A percentile compares a stretch with the other conserved stretches of the same genome.
Conservation (phyloP, 2,113 vertebrate genomes). For the Stomatorhinus ivindoensis region DNA sequence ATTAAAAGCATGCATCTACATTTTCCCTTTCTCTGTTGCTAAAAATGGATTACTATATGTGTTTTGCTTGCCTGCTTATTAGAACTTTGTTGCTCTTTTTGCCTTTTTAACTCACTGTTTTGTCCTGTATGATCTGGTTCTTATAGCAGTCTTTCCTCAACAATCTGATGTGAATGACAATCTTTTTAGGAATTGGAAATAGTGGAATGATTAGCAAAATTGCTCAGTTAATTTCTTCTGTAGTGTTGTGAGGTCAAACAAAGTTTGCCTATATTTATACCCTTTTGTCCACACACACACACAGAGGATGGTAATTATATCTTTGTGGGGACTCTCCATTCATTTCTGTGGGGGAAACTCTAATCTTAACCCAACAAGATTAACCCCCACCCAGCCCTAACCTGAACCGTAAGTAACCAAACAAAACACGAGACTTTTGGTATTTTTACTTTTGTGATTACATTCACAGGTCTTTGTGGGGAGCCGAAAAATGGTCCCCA, state of each 20-base stretch:
- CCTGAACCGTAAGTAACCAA: too few species aligned
- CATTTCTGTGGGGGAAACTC: too few species aligned
- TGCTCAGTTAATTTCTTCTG: not conserved
- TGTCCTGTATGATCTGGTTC: slow-evolving; percentile 79
- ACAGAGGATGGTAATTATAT: not conserved
- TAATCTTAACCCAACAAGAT: too few species aligned
- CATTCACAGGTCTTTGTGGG: too few species aligned
- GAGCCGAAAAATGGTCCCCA: too few species aligned
- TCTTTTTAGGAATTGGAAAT: not conserved
- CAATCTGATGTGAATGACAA: not conserved
- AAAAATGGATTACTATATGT: slow-evolving; percentile 73
- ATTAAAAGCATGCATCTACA: slow-evolving; percentile 99
- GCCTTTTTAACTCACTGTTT: not conserved
- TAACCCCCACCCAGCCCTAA: too few species aligned
- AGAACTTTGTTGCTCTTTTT: slow-evolving; percentile 80
- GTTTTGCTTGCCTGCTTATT: slow-evolving; percentile 72
- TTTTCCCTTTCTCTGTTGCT: slow-evolving; percentile 96
- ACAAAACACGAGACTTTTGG: not conserved
- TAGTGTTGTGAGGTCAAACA: not conserved
- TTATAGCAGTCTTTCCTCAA: not conserved
- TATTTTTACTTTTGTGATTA: not conserved
- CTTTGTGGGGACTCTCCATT: too few species aligned
- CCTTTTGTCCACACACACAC: not conserved
- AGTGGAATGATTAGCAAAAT: not conserved
- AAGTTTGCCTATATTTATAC: not conserved